phyloP scores from a whole-genome alignment of 2,797 vertebrate genomes.

The Eidolon dupreanum region DNA sequence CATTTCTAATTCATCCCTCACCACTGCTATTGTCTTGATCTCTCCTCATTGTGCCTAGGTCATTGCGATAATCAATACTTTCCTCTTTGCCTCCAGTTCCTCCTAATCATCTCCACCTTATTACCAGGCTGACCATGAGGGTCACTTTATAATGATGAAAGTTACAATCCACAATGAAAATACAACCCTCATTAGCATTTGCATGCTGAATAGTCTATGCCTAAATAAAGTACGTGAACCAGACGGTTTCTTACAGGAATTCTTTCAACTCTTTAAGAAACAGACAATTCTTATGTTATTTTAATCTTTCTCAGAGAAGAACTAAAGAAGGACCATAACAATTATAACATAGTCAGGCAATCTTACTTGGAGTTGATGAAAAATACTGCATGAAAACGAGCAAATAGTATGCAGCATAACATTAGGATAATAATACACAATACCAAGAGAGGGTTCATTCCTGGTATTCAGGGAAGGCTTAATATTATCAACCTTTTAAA shows the following conservation, averaged over 20 bases:
- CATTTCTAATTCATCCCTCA: neutral
- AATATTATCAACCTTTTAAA: neutral
- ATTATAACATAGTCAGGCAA: neutral
- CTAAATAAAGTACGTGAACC: neutral
- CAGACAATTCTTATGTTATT: neutral
- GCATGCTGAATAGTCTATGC: neutral
- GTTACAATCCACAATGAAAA: neutral
- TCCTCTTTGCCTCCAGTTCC: neutral
- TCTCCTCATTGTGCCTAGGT: neutral
- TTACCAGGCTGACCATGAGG: neutral
- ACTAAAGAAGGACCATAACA: neutral
- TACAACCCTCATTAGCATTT: neutral
- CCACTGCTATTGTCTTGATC: neutral
- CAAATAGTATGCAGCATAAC: neutral
- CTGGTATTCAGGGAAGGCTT: neutral
- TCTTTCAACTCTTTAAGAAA: constrained; percentile 22
- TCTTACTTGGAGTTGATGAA: neutral
- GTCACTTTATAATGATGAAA: neutral
- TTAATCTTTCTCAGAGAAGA: neutral
- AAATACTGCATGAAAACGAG: neutral
- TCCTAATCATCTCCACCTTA: neutral
- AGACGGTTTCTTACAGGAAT: neutral
- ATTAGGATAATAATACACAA: neutral
- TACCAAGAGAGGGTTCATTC: neutral
- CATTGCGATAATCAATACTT: neutral